Conservation (phyloP, 2,888 invertebrate genomes). For the Melikaiella ostensackeni region DNA sequence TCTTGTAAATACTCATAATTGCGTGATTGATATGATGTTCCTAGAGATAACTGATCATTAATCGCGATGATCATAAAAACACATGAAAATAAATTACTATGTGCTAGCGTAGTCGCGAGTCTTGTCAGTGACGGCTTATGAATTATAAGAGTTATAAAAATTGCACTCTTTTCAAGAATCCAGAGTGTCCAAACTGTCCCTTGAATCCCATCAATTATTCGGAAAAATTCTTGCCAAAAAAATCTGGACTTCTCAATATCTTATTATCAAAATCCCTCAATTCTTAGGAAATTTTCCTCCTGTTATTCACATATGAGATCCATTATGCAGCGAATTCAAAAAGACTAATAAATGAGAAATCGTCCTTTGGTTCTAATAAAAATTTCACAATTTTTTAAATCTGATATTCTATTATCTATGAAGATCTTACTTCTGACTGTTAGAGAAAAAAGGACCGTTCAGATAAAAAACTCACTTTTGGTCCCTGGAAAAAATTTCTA, state of each 20-base stretch:
- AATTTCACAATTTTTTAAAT: neutral
- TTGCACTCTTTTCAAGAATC: constrained; percentile 16
- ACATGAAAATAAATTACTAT: constrained; percentile 75
- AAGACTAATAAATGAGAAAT: neutral
- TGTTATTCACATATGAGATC: neutral
- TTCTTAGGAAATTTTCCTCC: neutral
- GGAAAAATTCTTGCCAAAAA: neutral
- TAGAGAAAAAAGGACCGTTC: neutral
- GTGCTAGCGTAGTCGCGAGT: constrained; percentile 69
- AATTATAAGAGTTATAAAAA: constrained; percentile 34
- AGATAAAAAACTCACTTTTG: constrained; percentile 1
- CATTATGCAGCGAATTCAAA: neutral
- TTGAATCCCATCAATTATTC: neutral
- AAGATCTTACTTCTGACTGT: neutral
- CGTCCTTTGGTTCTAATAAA: neutral
- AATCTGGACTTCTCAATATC: neutral
- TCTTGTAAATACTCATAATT: constrained; percentile 68
- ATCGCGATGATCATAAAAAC: constrained; percentile 61
- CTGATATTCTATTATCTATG: neutral
- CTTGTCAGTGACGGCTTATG: constrained; percentile 67
- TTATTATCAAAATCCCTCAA: constrained; percentile 3
- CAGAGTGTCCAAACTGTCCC: constrained; percentile 1
- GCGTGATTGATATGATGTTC: constrained; percentile 73
- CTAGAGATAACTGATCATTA: constrained; percentile 60
- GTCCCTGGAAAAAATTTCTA: constrained; percentile 8